phyloP scores from a whole-genome alignment of 2,113 vertebrate species.

The Oceanodroma tethys region DNA sequence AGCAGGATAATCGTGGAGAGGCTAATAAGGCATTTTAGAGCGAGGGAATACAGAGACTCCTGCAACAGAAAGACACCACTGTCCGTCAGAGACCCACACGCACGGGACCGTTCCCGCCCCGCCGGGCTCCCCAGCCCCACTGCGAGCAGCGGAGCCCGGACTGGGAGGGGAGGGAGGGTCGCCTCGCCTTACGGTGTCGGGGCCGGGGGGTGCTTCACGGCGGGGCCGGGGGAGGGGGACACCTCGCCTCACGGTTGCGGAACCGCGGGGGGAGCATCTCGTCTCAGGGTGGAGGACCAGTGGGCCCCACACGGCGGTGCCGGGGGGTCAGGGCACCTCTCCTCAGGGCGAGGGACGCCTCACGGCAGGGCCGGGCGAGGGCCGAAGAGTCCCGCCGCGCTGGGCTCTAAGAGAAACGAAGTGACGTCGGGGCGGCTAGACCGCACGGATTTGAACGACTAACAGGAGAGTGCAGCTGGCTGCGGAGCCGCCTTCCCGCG shows the following conservation, averaged over 20 bases:
- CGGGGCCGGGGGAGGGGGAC: background rate
- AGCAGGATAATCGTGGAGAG: conserved; percentile 97
- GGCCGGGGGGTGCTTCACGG: background rate
- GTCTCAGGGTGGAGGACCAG: background rate
- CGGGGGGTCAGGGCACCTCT: background rate
- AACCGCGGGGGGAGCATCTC: background rate
- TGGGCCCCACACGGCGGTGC: background rate
- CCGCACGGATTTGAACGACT: background rate
- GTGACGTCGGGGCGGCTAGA: background rate
- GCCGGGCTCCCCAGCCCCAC: background rate
- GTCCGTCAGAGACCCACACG: background rate
- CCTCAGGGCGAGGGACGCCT: background rate
- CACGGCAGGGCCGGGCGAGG: background rate
- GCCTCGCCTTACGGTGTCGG: background rate
- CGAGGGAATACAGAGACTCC: conserved; percentile 97
- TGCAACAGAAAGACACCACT: conserved; percentile 76
- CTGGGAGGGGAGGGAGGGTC: background rate
- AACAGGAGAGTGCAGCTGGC: background rate
- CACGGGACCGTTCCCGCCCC: background rate
- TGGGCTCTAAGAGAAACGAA: background rate
- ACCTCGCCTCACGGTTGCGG: background rate
- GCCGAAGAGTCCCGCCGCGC: background rate
- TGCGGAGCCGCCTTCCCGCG: background rate
- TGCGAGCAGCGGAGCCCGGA: background rate
- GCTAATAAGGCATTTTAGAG: conserved; percentile 99